Evolutionary conservation across 2,888 invertebrate genomes (phyloP), one percentile per base, ranked within the genome.

Genomic region (Epistrophe grossulariae): DNA sequence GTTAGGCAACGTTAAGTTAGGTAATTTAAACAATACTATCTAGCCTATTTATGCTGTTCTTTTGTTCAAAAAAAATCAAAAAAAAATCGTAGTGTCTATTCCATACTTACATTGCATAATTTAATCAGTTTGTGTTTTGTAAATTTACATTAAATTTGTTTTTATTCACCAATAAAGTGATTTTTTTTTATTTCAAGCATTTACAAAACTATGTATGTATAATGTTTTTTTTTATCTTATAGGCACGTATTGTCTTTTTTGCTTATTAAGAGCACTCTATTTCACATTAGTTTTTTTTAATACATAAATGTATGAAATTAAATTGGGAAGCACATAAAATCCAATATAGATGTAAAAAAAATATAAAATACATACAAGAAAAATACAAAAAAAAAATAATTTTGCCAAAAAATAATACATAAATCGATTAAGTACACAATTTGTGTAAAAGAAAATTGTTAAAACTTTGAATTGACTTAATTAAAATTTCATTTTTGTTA

Each of bases 191-290:
- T 78, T 73, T 68, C 48, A 68, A 60, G 45, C 68, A 70, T 45
- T 52, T 45, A 55, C 45, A 48, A 84, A 76, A 40, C 9, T 28
- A 59, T 52, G 40, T 4, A 73, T 62, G 40, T 81, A 76, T 17
- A 77, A 57, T 31, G 24, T n/a, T n/a, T 24, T 24, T 72, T 52
- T 50, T 55, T 28, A 50, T 19, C 40, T 72, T 81, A 62, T 77
- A 85, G 84, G 84, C 84, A 85, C 84, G 50, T 66, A 11, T 57
- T 59, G 79, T 79, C 80, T 73, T 66, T 66, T 52, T 73, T 35
- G 68, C 62, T 78, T 72, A 59, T 43, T 73, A 78, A 68, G 72
- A 77, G 66, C 84, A 84, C 76, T 59, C 35, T 59, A 59, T 66
- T 84, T 59, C 17, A 35, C 19, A 48, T 62, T 11, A 38, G 24